Evolutionary conservation across 2,797 vertebrate species (phyloP).

Genomic region (Tenualosa ilisha): DNA sequence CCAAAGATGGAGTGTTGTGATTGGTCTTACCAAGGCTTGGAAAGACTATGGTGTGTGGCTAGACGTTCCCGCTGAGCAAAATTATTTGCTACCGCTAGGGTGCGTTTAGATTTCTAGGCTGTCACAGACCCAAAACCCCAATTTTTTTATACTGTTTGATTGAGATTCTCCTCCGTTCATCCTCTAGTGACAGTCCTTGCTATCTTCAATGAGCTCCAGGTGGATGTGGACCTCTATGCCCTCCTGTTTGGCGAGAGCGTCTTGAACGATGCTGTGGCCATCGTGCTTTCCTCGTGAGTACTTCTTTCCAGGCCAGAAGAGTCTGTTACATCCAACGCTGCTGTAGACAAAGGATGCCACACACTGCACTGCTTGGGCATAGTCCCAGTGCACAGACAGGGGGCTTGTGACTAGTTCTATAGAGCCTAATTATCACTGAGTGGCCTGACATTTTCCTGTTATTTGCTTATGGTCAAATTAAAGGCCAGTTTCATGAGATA

Average conservation of each 20-base stretch:
- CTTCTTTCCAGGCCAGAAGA: background rate
- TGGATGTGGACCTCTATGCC: slow-evolving; percentile 94
- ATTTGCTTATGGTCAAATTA: slow-evolving; percentile 22
- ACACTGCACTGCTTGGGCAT: background rate
- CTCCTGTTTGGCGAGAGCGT: slow-evolving; percentile 97
- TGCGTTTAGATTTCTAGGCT: too few species aligned
- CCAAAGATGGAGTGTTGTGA: too few species aligned
- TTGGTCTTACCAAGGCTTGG: too few species aligned
- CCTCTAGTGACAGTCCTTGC: slow-evolving; percentile 87
- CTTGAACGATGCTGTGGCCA: slow-evolving; percentile 96
- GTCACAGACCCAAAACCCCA: background rate
- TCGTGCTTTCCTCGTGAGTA: slow-evolving; percentile 96
- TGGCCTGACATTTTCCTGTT: slow-evolving; percentile 13
- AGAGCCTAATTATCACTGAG: background rate
- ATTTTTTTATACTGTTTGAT: background rate
- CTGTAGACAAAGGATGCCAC: background rate
- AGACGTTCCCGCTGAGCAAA: too few species aligned
- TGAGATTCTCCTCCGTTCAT: slow-evolving; percentile 34
- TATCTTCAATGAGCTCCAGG: slow-evolving; percentile 97
- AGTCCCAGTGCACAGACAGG: background rate
- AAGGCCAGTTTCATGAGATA: background rate
- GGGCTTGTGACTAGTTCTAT: background rate
- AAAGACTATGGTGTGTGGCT: too few species aligned
- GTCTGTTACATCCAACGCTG: background rate
- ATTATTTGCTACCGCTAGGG: too few species aligned